Percentiles rank a stretch among this genome's conserved stretches.
Conservation (phyloP, 1,140 invertebrate genomes). For the Drosophila fuyamai region DNA sequence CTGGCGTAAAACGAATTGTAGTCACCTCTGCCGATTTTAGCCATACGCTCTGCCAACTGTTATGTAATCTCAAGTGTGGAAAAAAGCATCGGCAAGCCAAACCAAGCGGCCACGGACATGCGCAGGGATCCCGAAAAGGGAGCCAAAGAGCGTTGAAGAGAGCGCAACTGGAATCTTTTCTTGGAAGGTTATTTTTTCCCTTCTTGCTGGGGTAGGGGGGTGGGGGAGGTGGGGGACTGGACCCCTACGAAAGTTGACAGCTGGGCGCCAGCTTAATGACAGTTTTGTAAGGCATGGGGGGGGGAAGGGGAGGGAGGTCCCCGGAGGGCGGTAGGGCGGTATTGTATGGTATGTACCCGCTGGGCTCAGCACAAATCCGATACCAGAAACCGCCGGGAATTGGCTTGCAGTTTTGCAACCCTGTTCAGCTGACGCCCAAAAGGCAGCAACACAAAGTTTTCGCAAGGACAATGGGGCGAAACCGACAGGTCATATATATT, state of each 20-base stretch:
- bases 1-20: conserved; percentile 34
- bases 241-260: conserved; percentile 50
- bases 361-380: conserved; percentile 5
- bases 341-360: background rate
- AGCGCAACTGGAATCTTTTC: conserved; percentile 45
- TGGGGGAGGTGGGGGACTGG: background rate
- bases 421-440: conserved; percentile 40
- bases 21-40: conserved; percentile 57
- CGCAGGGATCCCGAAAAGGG: conserved; percentile 28
- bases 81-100: conserved; percentile 60
- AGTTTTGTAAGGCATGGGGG: conserved; percentile 18
- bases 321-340: background rate
- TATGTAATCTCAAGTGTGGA: conserved; percentile 74
- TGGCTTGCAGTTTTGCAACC: conserved; percentile 18
- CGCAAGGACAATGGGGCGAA: conserved; percentile 3
- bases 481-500: background rate
- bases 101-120: conserved; percentile 33
- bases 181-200: conserved; percentile 44
- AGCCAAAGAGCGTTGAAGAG: conserved; percentile 14
- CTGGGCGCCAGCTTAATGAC: conserved; percentile 69
- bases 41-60: conserved; percentile 79
- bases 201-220: background rate
- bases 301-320: background rate
- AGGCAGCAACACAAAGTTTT: conserved; percentile 18
- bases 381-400: conserved; percentile 6